These are phyloP conservation scores for Gavialis gangeticus DNA, from an alignment of 2,113 vertebrate genomes.

Conservation along the genomic window DNA sequence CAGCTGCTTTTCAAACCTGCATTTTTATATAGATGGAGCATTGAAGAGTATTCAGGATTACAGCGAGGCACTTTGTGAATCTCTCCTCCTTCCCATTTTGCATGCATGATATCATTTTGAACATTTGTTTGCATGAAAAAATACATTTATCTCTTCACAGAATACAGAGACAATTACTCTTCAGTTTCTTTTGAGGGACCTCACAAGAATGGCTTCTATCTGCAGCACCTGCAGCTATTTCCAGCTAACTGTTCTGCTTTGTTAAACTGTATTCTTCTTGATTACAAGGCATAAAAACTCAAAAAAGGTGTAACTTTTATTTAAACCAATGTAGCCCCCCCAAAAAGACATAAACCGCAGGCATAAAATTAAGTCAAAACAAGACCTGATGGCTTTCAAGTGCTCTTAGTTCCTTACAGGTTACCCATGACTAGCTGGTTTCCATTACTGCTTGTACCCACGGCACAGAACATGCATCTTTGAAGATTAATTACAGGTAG, in stretches of 20 bases:
- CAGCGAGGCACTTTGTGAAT: not conserved
- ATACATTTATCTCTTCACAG: not conserved
- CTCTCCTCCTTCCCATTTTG: not conserved
- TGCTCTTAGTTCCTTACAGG: not conserved
- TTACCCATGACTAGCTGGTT: not conserved
- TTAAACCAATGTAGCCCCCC: conserved; percentile 6
- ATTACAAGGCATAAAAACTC: conserved; percentile 26
- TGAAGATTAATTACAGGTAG: not conserved
- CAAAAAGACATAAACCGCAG: not conserved
- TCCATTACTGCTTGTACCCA: not conserved
- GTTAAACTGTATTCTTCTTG: conserved; percentile 16
- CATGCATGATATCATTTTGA: not conserved
- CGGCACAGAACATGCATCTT: not conserved
- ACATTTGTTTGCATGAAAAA: not conserved
- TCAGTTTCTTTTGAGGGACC: not conserved
- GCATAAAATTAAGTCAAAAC: conserved; percentile 27
- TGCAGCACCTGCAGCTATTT: conserved; percentile 43
- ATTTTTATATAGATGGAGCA: not conserved
- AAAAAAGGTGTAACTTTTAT: not conserved
- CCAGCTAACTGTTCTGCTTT: conserved; percentile 8
- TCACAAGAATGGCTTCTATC: not conserved
- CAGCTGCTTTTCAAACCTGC: not conserved
- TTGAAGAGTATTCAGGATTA: not conserved
- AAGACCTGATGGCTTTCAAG: not conserved
- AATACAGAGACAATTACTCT: not conserved